A percentile compares a stretch with the other conserved stretches of the same genome.
Evolutionary conservation across 92 coral and sea anemone genomes (phyloP).

Genomic region (Paragorgia papillata): DNA sequence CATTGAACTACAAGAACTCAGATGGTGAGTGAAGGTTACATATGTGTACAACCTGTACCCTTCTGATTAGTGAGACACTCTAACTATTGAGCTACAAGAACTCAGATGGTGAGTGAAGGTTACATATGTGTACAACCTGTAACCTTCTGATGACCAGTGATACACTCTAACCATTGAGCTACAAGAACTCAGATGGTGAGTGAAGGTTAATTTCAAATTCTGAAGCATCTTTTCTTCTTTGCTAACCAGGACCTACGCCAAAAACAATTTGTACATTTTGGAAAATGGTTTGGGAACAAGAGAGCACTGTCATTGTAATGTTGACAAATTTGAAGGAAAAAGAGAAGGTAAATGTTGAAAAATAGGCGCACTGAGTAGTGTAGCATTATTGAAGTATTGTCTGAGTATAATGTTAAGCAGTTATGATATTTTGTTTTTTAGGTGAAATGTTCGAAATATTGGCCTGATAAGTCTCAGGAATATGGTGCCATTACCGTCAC

Average conservation of each 20-base stretch:
- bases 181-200: too few relatives aligned
- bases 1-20: too few relatives aligned
- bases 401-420: too few relatives aligned
- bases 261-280: conserved; percentile 72
- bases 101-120: too few relatives aligned
- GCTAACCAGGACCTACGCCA: conserved; percentile 55
- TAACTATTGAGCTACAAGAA: too few relatives aligned
- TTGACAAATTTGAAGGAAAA: conserved; percentile 76
- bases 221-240: not conserved
- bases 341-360: conserved; percentile 61
- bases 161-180: too few relatives aligned
- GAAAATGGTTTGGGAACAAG: conserved; percentile 90
- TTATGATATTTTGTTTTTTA: conserved; percentile 10
- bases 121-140: too few relatives aligned
- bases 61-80: too few relatives aligned
- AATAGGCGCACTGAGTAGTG: not conserved
- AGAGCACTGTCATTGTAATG: conserved; percentile 67
- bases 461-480: conserved; percentile 53
- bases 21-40: too few relatives aligned
- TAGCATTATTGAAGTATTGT: not conserved
- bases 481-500: conserved; percentile 56
- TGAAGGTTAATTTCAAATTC: too few relatives aligned
- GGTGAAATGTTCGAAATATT: conserved; percentile 78
- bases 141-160: too few relatives aligned
- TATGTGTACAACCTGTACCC: too few relatives aligned